These are phyloP conservation scores for Brachionus sp. DNA, from an alignment of 1,140 invertebrate genomes.

Conservation along the genomic window DNA sequence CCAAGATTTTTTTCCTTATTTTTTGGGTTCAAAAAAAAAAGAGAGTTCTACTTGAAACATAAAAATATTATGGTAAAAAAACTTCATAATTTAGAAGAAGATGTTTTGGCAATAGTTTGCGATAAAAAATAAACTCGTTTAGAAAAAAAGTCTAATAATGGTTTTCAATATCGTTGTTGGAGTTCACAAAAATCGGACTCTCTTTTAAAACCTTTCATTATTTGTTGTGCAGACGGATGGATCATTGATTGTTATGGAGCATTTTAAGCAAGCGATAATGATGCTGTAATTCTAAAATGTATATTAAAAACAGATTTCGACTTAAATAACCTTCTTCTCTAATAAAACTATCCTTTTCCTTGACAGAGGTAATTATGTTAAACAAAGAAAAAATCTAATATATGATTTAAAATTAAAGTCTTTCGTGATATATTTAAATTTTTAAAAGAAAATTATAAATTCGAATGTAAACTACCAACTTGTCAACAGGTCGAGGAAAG, in stretches of 20 bases:
- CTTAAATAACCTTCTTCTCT: background rate
- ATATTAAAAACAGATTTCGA: background rate
- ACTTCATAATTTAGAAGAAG: background rate
- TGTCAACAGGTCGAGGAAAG: background rate
- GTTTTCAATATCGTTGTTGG: constrained; percentile 18
- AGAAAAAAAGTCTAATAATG: constrained; percentile 14
- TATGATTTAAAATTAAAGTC: background rate
- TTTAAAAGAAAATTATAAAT: background rate
- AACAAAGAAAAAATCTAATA: background rate
- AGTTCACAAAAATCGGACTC: background rate
- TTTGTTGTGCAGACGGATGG: background rate
- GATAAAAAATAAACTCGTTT: background rate
- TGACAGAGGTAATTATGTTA: background rate
- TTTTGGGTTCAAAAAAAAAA: background rate
- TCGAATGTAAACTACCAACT: background rate
- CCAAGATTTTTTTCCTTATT: constrained; percentile 23
- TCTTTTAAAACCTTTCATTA: background rate
- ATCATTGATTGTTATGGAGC: background rate
- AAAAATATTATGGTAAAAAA: constrained; percentile 16
- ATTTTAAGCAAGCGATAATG: background rate
- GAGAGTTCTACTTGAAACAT: constrained; percentile 23
- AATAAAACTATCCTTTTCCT: background rate
- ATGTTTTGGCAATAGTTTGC: constrained; percentile 16
- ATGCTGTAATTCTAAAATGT: background rate
- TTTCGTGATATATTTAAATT: background rate